Evolutionary conservation across 2,888 invertebrate species (phyloP), one percentile per base, ranked within the genome.

Genomic region (Acrobasis suavella): DNA sequence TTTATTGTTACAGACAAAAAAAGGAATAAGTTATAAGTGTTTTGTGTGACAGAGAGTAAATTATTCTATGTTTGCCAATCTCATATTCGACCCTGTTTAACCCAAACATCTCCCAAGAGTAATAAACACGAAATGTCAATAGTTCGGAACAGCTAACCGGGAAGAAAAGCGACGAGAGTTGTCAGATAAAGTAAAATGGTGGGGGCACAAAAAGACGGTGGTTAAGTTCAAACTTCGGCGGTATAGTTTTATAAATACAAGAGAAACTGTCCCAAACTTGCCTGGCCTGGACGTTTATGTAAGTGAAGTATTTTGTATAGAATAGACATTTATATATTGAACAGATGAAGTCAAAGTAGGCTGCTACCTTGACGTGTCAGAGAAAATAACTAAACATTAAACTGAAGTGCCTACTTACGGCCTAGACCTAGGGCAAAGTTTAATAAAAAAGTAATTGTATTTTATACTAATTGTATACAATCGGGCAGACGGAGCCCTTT

Each of bases 221-320:
- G 56, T 38, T 54, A 12, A 39, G 16, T 42, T 56, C 12, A 56
- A 56, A 56, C 56, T 56, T 56, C 17, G 56, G 12, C 39, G 39
- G 42, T 56, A 14, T 22, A 16, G 42, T 42, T 38, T 16, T 56
- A 42, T 56, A 56, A 56, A 56, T 42, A 42, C 22, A 22, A n/a
- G n/a, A 46, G 42, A 42, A 56, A 56, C 56, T 56, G 55, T 39
- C 42, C 46, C n/a, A 17, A 56, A 56, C 56, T 17, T 42, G 56
- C 3, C 17, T 8, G 32, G 22, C 12, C 32, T 10, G 17, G 22
- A n/a, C n/a, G 15, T 9, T 46, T 46, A n/a, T 46, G 46, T 14
- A 12, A 6, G n/a, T 46, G 46, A 46, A 46, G 6, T n/a, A 46
- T 14, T 46, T 46, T 3, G 46, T n/a, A 46, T 46, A n/a, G 46